Conservation (phyloP, 1,140 invertebrate species). For the Drosophila truncata region DNA sequence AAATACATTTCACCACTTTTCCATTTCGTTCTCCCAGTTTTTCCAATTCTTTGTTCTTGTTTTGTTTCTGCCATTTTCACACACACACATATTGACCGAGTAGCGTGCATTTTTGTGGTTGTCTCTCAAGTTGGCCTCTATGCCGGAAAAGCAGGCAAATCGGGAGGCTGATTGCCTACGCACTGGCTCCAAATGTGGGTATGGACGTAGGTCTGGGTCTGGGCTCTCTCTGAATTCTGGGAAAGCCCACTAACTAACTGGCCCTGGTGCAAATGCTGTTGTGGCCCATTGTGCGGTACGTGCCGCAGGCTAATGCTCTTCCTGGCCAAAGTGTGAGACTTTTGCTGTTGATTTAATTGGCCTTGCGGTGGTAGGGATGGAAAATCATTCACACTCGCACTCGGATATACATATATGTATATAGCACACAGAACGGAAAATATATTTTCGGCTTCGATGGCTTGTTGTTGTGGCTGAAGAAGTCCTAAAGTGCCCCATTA, state of each 20-base stretch:
- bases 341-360: constrained; percentile 64
- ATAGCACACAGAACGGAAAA: background rate
- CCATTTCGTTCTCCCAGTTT: constrained; percentile 42
- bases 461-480: constrained; percentile 23
- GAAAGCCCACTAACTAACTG: constrained; percentile 43
- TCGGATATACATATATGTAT: background rate
- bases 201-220: constrained; percentile 1
- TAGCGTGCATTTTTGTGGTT: constrained; percentile 69
- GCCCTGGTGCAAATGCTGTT: constrained; percentile 45
- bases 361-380: constrained; percentile 31
- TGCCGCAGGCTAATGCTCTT: constrained; percentile 64
- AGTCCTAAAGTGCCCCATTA: constrained; percentile 24
- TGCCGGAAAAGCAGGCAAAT: constrained; percentile 41
- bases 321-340: constrained; percentile 18
- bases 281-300: constrained; percentile 60
- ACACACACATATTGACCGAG: constrained; percentile 57
- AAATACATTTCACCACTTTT: constrained; percentile 60
- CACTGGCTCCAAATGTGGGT: constrained; percentile 34
- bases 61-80: constrained; percentile 64
- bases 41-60: constrained; percentile 27
- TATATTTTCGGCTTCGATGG: constrained; percentile 36
- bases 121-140: constrained; percentile 56
- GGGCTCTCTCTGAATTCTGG: constrained; percentile 5
- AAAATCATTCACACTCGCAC: background rate
- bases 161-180: constrained; percentile 68